Evolutionary conservation across 2,888 invertebrate genomes (phyloP).

Genomic region (Pristionchus japonicus): DNA sequence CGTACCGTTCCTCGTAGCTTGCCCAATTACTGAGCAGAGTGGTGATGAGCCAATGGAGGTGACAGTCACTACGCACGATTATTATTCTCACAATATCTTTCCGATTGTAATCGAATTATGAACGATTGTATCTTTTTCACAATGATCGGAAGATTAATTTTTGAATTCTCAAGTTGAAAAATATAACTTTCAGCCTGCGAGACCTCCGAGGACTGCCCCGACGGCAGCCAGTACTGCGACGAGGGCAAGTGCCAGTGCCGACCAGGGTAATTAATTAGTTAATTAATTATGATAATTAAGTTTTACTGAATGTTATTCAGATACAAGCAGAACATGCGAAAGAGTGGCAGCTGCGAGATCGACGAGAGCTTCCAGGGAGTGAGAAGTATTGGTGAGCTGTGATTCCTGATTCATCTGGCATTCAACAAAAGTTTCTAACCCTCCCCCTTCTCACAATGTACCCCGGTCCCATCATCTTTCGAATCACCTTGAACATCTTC

Average conservation of each 20-base stretch:
- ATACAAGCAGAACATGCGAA: constrained; percentile 55
- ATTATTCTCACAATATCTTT: too few relatives aligned
- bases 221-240: constrained; percentile 68
- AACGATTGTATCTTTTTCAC: too few relatives aligned
- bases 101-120: too few relatives aligned
- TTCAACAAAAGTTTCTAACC: too few relatives aligned
- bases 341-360: constrained; percentile 43
- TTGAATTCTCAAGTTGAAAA: neutral
- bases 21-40: too few relatives aligned
- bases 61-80: too few relatives aligned
- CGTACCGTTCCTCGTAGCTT: too few relatives aligned
- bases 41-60: too few relatives aligned
- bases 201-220: constrained; percentile 62
- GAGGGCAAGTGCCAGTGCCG: constrained; percentile 70
- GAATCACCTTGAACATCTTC: neutral
- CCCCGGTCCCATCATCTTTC: too few relatives aligned
- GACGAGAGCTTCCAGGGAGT: constrained; percentile 42
- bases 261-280: constrained; percentile 55
- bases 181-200: constrained; percentile 63
- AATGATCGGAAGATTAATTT: too few relatives aligned
- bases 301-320: neutral
- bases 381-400: constrained; percentile 31
- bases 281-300: neutral
- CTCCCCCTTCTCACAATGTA: too few relatives aligned
- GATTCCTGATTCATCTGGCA: too few relatives aligned